These are phyloP conservation scores for Hiodon alosoides DNA, from an alignment of 2,113 vertebrate genomes.

Conservation along the genomic window DNA sequence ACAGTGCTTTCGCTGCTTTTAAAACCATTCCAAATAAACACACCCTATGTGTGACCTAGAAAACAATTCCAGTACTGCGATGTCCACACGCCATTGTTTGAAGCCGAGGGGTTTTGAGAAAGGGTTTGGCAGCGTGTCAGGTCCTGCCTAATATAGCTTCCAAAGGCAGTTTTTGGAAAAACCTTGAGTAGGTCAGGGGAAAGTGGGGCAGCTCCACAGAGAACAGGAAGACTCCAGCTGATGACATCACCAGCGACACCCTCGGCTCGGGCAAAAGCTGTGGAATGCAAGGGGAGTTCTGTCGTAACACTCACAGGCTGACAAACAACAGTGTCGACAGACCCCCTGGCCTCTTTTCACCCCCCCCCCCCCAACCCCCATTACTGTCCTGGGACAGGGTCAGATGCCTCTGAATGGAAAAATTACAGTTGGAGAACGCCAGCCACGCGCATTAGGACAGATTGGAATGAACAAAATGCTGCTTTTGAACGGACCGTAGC, in stretches of 20 bases:
- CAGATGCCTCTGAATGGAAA: not conserved
- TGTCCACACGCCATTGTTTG: conserved; percentile 5
- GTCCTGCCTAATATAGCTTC: conserved; percentile 20
- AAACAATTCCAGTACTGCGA: not conserved
- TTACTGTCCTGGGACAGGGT: not conserved
- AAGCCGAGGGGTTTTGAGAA: not conserved
- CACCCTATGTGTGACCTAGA: not conserved
- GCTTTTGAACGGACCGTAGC: too few relatives aligned
- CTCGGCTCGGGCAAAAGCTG: not conserved
- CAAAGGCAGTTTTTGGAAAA: conserved; percentile 26
- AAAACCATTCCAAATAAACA: not conserved
- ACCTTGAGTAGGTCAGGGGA: conserved; percentile 16
- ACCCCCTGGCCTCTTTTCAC: not conserved
- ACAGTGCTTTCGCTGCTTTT: not conserved
- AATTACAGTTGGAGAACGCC: not conserved
- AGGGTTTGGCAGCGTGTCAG: conserved; percentile 15
- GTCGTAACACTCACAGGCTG: not conserved
- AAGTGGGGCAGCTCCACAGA: conserved; percentile 10
- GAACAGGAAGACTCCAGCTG: not conserved
- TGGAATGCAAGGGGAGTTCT: not conserved
- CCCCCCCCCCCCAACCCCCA: not conserved
- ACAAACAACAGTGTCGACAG: not conserved
- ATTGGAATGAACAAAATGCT: not conserved
- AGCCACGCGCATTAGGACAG: not conserved
- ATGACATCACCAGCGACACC: not conserved